phyloP scores from a whole-genome alignment of 2,113 vertebrate species.

The Pteronura brasiliensis region DNA sequence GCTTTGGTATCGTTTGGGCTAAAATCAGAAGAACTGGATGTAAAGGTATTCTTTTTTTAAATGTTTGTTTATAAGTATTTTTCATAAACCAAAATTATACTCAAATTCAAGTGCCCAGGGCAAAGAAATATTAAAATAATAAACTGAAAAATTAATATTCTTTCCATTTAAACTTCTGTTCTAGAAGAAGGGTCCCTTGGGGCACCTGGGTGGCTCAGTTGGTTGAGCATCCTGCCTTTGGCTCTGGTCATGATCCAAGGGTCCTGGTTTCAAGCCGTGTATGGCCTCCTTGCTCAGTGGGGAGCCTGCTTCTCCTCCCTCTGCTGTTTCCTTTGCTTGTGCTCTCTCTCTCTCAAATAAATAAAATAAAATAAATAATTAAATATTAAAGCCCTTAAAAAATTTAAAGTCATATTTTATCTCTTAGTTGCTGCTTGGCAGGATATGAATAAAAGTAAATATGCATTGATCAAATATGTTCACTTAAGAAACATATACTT shows the following conservation, averaged over 20 bases:
- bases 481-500: conserved; percentile 3
- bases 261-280: not conserved
- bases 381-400: not conserved
- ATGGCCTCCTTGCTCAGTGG: not conserved
- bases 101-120: not conserved
- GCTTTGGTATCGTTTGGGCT: conserved; percentile 85
- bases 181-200: not conserved
- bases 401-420: conserved; percentile 42
- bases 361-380: not conserved
- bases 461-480: conserved; percentile 12
- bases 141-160: conserved; percentile 47
- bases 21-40: conserved; percentile 90
- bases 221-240: not conserved
- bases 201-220: not conserved
- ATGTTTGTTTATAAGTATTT: conserved; percentile 7
- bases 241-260: not conserved
- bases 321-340: not conserved
- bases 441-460: conserved; percentile 22
- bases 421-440: not conserved
- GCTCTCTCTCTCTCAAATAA: not conserved
- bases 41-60: conserved; percentile 88
- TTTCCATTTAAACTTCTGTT: conserved; percentile 14
- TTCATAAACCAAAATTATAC: conserved; percentile 53
- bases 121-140: conserved; percentile 20
- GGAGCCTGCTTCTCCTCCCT: not conserved